Evolutionary conservation across 2,113 vertebrate species (phyloP).

Genomic region (Phyllopteryx taeniolatus): DNA sequence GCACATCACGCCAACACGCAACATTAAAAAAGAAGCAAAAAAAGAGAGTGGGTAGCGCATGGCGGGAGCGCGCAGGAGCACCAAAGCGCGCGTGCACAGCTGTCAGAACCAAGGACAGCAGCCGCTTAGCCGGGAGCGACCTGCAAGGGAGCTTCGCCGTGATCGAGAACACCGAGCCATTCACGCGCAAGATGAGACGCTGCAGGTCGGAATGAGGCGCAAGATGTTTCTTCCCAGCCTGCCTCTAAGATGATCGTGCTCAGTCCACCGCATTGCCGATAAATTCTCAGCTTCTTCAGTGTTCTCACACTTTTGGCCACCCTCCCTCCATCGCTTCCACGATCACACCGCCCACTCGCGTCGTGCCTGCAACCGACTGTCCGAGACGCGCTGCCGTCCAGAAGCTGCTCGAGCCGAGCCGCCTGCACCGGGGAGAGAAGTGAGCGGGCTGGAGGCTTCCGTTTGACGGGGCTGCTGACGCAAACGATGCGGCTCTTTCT

Average conservation of each 20-base stretch:
- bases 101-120: constrained; percentile 79
- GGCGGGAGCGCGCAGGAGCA: constrained; percentile 65
- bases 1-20: background rate
- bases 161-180: constrained; percentile 32
- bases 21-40: background rate
- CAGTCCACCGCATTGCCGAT: constrained; percentile 70
- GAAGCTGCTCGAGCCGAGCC: constrained; percentile 54
- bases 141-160: constrained; percentile 31
- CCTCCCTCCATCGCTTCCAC: constrained; percentile 3
- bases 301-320: constrained; percentile 8
- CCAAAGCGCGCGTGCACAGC: constrained; percentile 67
- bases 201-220: background rate
- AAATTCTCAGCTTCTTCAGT: constrained; percentile 22
- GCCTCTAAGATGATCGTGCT: constrained; percentile 43
- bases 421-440: constrained; percentile 46
- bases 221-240: constrained; percentile 21
- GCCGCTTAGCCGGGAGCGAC: constrained; percentile 44
- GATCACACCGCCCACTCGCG: constrained; percentile 46
- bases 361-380: constrained; percentile 27
- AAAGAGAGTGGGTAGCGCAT: background rate
- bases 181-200: constrained; percentile 3
- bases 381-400: constrained; percentile 51
- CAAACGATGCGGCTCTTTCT: constrained; percentile 79
- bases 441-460: constrained; percentile 48
- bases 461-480: constrained; percentile 35